Evolutionary conservation across 2,888 invertebrate genomes (phyloP).

Genomic region (Rhaphigaster nebulosa): DNA sequence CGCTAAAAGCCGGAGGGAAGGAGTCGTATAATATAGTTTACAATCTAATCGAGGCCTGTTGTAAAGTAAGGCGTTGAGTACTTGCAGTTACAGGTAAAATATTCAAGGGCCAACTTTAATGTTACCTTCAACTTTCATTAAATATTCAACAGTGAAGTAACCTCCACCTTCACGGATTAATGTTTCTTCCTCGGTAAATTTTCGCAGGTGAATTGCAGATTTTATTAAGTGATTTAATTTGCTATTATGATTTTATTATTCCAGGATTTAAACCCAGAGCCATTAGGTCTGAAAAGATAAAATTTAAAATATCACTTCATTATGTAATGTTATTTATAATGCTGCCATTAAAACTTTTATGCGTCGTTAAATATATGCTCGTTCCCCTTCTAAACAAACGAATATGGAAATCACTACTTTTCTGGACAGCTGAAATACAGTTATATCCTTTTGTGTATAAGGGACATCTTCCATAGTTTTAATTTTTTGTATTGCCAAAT

Average conservation of each 20-base stretch:
- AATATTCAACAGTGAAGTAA: conserved; percentile 50
- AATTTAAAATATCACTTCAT: not conserved
- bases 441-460: too few relatives aligned
- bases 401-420: too few relatives aligned
- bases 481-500: too few relatives aligned
- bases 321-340: not conserved
- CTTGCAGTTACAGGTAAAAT: not conserved
- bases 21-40: not conserved
- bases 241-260: conserved; percentile 39
- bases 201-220: conserved; percentile 18
- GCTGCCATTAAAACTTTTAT: not conserved
- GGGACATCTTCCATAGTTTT: too few relatives aligned
- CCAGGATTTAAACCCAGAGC: not conserved
- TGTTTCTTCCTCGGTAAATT: not conserved
- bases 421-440: too few relatives aligned
- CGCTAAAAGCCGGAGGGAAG: not conserved
- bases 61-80: not conserved
- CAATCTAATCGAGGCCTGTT: not conserved
- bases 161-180: conserved; percentile 38
- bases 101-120: conserved; percentile 53
- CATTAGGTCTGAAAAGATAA: not conserved
- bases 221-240: conserved; percentile 36
- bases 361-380: not conserved
- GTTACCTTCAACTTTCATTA: conserved; percentile 46
- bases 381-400: too few relatives aligned